A percentile compares a stretch with the other conserved stretches of the same genome.
Conservation (phyloP, 37 sponge, comb jelly and placozoan genomes). For the Halisarca cf. caerulea region DNA sequence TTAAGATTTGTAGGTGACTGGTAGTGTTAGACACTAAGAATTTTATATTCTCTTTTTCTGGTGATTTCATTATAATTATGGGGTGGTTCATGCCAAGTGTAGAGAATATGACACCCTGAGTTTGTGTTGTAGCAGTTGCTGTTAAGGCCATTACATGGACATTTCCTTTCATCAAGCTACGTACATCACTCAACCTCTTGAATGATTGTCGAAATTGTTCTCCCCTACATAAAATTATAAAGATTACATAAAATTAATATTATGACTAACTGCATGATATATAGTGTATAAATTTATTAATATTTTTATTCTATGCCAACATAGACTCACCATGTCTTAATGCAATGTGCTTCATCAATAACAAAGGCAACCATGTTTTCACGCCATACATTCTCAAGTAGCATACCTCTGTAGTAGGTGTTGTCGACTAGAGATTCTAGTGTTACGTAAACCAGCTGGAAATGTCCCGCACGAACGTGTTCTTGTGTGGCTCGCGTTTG, state of each 20-base stretch:
- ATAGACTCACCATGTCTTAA: conserved; percentile 18
- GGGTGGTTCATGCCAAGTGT: conserved; percentile 35
- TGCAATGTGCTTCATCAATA: conserved; percentile 25
- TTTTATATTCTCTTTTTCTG: conserved; percentile 16
- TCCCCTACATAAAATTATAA: conserved; percentile 28
- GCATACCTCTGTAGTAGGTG: background rate
- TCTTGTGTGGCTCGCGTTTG: background rate
- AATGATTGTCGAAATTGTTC: conserved; percentile 23
- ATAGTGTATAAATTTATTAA: background rate
- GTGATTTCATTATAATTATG: background rate
- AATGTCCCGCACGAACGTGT: background rate
- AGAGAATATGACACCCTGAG: background rate
- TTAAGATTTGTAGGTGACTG: background rate
- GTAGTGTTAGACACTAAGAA: background rate
- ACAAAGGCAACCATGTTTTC: conserved; percentile 19
- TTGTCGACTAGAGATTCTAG: conserved; percentile 11
- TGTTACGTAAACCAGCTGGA: conserved; percentile 7
- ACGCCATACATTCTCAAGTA: background rate
- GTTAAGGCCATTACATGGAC: conserved; percentile 45
- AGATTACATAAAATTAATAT: too few species aligned
- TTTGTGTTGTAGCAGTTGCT: conserved; percentile 36
- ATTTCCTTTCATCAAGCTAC: conserved; percentile 24
- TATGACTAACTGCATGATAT: too few species aligned
- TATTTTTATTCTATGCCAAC: background rate
- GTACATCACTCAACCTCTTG: conserved; percentile 32